Base-by-base conservation (phyloP, 2,113 vertebrate species). In the Brachionichthys hirsutus region DNA sequence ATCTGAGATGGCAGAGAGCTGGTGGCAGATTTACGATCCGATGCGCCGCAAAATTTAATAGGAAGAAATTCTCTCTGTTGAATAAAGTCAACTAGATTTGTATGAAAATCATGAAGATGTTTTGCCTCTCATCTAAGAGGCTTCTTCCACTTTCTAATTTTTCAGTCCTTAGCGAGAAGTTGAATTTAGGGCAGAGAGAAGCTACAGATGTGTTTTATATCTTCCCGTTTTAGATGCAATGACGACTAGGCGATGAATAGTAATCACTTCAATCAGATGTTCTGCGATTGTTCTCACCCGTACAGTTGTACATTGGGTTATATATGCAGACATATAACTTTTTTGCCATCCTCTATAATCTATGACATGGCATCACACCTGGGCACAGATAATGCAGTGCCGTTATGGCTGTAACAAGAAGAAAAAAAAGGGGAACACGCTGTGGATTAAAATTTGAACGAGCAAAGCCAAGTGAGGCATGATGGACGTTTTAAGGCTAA, bases 361-460 rank as follows among this genome's bases (percentile, higher is more conserved):
- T 10, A 30, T 70, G 46, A 49, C 65, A 51, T 53, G 61, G 41
- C 42, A 16, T n/a, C 42, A 36, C 18, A 71, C 67, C 52, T 70
- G 46, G 47, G 18, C 47, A 47, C 15, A 58, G 49, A 35, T 14
- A 30, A 30, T 30, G 24, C 5, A 8, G 1, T 30, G 9, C 38
- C 11, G 42, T 22, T 16, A 52, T 13, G 42, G 60, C 24, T 65
- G 67, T 17, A 44, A 58, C 50, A 52, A 53, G 41, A 20, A 17
- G 50, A 63, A 38, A 24, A 38, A 24, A 68, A 59, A 59, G 45
- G 42, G 67, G 9, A 20, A 13, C 62, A 12, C 47, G 49, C 50
- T 47, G 42, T 53, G 54, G 53, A 70, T 0, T 8, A 24, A 70
- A 16, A 77, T 63, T 4, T 55, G 50, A 74, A 61, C 10, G 54